Conservation (phyloP, 1,140 invertebrate genomes). For the Ceratina australensis region DNA sequence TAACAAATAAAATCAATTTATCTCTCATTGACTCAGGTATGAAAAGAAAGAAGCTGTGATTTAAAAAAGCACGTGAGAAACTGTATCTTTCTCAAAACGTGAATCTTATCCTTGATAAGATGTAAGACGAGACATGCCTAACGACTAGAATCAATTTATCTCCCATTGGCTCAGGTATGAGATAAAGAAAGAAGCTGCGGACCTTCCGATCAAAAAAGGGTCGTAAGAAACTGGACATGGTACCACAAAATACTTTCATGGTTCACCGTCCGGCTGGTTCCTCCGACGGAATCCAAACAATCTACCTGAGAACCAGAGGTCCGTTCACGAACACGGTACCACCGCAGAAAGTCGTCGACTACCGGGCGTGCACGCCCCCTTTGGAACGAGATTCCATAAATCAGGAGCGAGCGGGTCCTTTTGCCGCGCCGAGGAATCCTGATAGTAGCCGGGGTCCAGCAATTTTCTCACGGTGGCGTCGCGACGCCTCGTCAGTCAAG, state of each 20-base stretch:
- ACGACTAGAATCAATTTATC: too few species aligned
- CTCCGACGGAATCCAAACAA: not conserved
- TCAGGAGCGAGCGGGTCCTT: not conserved
- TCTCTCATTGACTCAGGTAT: too few species aligned
- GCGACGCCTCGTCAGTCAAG: slow-evolving; percentile 33
- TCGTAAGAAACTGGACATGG: not conserved
- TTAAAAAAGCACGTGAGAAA: too few species aligned
- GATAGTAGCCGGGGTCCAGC: not conserved
- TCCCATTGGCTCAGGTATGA: too few species aligned
- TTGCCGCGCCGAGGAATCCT: not conserved
- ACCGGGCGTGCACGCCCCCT: not conserved
- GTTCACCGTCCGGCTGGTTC: not conserved
- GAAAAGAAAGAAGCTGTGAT: too few species aligned
- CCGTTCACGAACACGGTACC: not conserved
- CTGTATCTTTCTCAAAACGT: too few species aligned
- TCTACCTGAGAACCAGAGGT: not conserved
- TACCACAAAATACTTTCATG: not conserved
- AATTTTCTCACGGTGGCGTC: slow-evolving; percentile 16
- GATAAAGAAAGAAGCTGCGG: too few species aligned
- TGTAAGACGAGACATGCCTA: too few species aligned
- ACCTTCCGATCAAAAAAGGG: too few species aligned
- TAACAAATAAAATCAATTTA: too few species aligned
- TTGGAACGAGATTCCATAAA: slow-evolving; percentile 6
- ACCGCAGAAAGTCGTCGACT: not conserved
- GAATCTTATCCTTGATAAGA: too few species aligned